Base-by-base conservation (phyloP, 2,113 vertebrate genomes). In the Odocoileus hemionus region DNA sequence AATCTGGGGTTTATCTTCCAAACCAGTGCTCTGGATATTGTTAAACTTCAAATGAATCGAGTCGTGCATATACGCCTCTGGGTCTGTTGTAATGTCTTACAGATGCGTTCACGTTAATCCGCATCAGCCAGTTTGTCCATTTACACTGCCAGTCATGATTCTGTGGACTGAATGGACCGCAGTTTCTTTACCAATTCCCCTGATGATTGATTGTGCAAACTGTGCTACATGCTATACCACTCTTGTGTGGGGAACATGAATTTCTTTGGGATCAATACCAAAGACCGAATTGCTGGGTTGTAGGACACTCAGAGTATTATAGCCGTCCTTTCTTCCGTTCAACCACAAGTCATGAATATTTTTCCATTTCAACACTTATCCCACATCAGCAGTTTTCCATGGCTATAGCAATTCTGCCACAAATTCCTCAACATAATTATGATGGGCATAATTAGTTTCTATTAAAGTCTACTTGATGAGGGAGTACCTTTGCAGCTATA, bases 111-210 rank as follows among this genome's bases (percentile, higher is more conserved):
- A 0, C 4, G 30, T 10, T 23, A 14, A 17, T 10, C 30, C 10
- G 0, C 1, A 2, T 43, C 25, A 2, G 11, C 23, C 16, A 0
- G 6, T 36, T 52, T 17, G 30, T 26, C 45, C 39, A 0, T 28
- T 54, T n/a, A 10, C 57, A 6, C 39, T 2, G 26, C 17, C 26
- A 6, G 54, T 23, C 54, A 19, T 0, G 0, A 67, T 30, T 52
- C 86, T 16, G 13, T 28, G 26, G 55, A 30, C 19, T 13, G 12
- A 86, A 33, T 6, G 55, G 9, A 52, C 39, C 79, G 25, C 47
- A 0, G 21, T 16, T 39, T 61, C 58, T 60, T 61, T 50, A 23
- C 58, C 70, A 16, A 5, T 7, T 14, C 33, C 58, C 45, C 43
- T 11, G 33, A 36, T 58, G 50, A 70, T 15, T 52, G 43, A 78